Evolutionary conservation across 2,888 invertebrate species (phyloP), one percentile per base, ranked within the genome.

Genomic region (Villa cingulata): DNA sequence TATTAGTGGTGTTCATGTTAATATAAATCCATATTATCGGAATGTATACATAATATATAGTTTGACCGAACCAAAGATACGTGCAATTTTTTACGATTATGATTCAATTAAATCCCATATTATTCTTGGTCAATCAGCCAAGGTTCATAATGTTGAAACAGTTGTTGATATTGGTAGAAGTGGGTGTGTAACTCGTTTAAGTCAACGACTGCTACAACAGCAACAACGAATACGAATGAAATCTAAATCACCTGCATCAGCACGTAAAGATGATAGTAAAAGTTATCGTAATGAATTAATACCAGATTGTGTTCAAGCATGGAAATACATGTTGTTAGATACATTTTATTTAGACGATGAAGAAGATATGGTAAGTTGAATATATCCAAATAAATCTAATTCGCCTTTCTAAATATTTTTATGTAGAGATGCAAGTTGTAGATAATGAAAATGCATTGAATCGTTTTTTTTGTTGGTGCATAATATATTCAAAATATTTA

Each of bases 361-460:
- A 58, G 70, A 70, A 60, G 69, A 69, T 52, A 59, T 69, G 66
- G 70, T 70, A 53, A 68, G 69, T 19, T 48, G 3, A 10, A 18
- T 19, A 41, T 37, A 27, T 41, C 9, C 14, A 16, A 14, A 3
- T 36, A 16, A 20, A 36, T 4, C 10, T 14, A 29, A 29, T 29
- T 9, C 29, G 12, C 29, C 6, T 29, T 29, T 12, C 29, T 9
- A 29, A 9, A 12, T 29, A 12, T 29, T 29, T 12, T 9, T 29
- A 29, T 29, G 29, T 29, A 12, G 12, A 9, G 29, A 29, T 6
- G 6, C 7, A 9, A 29, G 7, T 29, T 29, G 6, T 6, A 29
- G 7, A 23, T 23, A 23, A 4, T 6, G 7, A 23, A 23, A 23
- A 23, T 23, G 23, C 23, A 23, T 23, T 4, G 5, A 6, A 23